Conservation (phyloP, 2,888 invertebrate genomes). For the Melieria crassipennis region DNA sequence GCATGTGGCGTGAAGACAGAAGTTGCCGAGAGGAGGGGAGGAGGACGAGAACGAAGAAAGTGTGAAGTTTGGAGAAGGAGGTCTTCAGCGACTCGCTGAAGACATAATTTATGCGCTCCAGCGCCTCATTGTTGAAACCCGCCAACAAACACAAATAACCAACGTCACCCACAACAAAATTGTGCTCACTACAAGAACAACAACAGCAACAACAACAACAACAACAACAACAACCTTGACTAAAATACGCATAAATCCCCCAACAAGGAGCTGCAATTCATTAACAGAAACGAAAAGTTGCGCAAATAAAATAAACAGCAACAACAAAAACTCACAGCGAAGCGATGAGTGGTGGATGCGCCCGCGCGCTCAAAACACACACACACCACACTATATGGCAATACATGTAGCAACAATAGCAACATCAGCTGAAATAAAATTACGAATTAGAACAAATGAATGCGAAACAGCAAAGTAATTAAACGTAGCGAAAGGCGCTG, state of each 20-base stretch:
- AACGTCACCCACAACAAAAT: not conserved
- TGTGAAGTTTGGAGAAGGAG: too few relatives aligned
- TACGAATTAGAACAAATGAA: constrained; percentile 36
- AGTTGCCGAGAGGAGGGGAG: too few relatives aligned
- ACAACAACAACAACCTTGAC: not conserved
- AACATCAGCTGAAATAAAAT: constrained; percentile 32
- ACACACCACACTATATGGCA: too few relatives aligned
- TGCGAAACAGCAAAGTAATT: constrained; percentile 44
- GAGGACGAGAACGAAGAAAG: too few relatives aligned
- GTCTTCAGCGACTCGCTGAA: too few relatives aligned
- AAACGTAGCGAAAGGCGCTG: constrained; percentile 13
- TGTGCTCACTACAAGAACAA: not conserved
- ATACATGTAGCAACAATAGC: too few relatives aligned
- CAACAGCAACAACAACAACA: not conserved
- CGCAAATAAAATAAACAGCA: constrained; percentile 21
- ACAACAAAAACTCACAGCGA: constrained; percentile 12
- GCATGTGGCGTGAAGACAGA: too few relatives aligned
- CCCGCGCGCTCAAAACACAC: not conserved
- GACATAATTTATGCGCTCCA: too few relatives aligned
- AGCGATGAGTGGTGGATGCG: not conserved
- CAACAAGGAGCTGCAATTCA: constrained; percentile 9
- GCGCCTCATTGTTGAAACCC: too few relatives aligned
- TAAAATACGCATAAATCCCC: not conserved
- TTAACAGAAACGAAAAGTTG: constrained; percentile 16
- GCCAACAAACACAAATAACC: not conserved